These are phyloP conservation scores for Dicyrtomina minuta DNA, from an alignment of 2,888 invertebrate genomes.

Conservation along the genomic window DNA sequence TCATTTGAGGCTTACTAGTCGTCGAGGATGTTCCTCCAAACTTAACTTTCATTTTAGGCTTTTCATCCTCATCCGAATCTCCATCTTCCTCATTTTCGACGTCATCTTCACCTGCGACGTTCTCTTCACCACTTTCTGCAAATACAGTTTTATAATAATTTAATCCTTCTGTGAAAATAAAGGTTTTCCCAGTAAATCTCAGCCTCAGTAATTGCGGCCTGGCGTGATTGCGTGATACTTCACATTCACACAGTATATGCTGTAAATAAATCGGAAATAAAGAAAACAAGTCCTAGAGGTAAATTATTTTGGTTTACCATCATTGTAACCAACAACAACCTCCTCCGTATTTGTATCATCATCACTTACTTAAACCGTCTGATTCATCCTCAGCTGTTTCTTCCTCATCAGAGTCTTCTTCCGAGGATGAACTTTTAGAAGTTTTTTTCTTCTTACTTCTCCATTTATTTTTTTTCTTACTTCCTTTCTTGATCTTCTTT, in stretches of 20 bases:
- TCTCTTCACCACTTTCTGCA: slow-evolving; percentile 28
- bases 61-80: slow-evolving; percentile 33
- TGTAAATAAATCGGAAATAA: no score
- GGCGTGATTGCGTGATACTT: no score
- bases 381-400: slow-evolving; percentile 8
- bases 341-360: slow-evolving; percentile 8
- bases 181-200: no score
- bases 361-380: slow-evolving; percentile 1
- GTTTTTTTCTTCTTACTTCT: slow-evolving; percentile 13
- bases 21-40: not conserved
- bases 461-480: slow-evolving; percentile 37
- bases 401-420: slow-evolving; percentile 7
- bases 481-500: slow-evolving; percentile 33
- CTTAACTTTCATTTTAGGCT: slow-evolving; percentile 29
- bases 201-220: no score
- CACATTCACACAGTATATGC: no score
- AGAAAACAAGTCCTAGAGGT: no score
- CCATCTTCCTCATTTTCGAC: slow-evolving; percentile 50
- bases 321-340: slow-evolving; percentile 12
- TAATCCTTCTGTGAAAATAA: no score
- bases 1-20: not conserved
- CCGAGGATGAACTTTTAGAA: slow-evolving; percentile 11
- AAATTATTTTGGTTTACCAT: not conserved
- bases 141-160: no score
- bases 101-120: slow-evolving; percentile 47